phyloP scores from a whole-genome alignment of 2,888 invertebrate genomes.

The Laspeyria flexula region DNA sequence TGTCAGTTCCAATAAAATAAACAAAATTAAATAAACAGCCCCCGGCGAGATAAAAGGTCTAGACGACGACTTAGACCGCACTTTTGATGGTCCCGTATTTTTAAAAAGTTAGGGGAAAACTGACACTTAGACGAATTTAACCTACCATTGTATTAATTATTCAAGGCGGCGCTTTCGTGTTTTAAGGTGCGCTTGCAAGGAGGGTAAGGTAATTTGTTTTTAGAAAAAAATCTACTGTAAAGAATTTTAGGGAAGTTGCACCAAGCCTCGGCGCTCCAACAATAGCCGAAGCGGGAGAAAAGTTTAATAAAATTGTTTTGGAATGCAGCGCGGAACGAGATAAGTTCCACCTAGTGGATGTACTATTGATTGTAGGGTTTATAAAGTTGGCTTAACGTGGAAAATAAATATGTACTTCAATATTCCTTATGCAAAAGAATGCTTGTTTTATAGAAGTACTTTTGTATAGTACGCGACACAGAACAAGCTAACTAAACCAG shows the following conservation, averaged over 20 bases:
- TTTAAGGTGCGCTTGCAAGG: slow-evolving; percentile 79
- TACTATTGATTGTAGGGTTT: slow-evolving; percentile 68
- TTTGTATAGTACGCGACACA: background rate
- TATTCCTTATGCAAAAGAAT: slow-evolving; percentile 1
- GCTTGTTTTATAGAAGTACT: slow-evolving; percentile 7
- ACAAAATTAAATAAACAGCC: slow-evolving; percentile 83
- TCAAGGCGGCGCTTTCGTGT: slow-evolving; percentile 80
- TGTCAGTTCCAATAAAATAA: slow-evolving; percentile 83
- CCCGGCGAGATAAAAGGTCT: slow-evolving; percentile 80
- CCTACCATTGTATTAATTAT: slow-evolving; percentile 86
- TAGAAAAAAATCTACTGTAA: slow-evolving; percentile 64
- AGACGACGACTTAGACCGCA: slow-evolving; percentile 77
- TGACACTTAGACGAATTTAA: slow-evolving; percentile 85
- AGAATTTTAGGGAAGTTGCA: slow-evolving; percentile 79
- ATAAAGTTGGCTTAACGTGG: slow-evolving; percentile 37
- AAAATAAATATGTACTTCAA: slow-evolving; percentile 28
- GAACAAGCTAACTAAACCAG: slow-evolving; percentile 5
- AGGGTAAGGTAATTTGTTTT: slow-evolving; percentile 81
- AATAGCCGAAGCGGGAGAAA: slow-evolving; percentile 66
- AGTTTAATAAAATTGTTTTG: slow-evolving; percentile 82
- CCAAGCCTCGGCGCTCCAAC: slow-evolving; percentile 59
- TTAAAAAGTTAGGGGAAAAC: slow-evolving; percentile 80
- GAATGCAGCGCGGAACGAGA: slow-evolving; percentile 77
- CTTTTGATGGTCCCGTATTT: slow-evolving; percentile 83
- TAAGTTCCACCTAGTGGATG: slow-evolving; percentile 67